Evolutionary conservation across 2,113 vertebrate species (phyloP), one percentile per base, ranked within the genome.

Genomic region (Camelus dromedarius): DNA sequence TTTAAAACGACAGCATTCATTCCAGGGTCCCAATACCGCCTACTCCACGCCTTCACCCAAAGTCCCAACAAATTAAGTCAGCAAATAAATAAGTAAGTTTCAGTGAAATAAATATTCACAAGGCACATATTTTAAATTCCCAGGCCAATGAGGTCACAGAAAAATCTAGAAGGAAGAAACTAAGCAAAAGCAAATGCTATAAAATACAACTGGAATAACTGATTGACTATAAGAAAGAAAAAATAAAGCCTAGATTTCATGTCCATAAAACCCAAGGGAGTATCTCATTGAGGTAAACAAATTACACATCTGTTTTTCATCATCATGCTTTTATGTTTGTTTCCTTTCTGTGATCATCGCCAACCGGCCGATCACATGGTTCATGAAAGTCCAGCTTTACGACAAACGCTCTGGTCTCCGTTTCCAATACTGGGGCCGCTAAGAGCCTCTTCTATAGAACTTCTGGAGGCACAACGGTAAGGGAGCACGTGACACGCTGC

Each of bases 151-250:
- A 83, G 38, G 8, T 90, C 56, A 90, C 14, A 60, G 38, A 60
- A 92, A 66, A 96, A 84, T 76, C 52, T 42, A 84, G 58, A 93
- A 93, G 54, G 20, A 89, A 42, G 12, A 84, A 85, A 73, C 11
- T 67, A 95, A 95, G 46, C 26, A n/a, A 89, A 91, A 93, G 32
- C 75, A 92, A 56, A 83, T 77, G 19, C 54, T 73, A 26, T 42
- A 83, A 92, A 92, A 95, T 89, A 70, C 24, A 95, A 60, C 18
- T 32, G 8, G 7, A 91, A 81, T 70, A 70, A 60, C 32, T 69
- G 54, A 72, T 12, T 87, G 22, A 58, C 8, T 19, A 32, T 48
- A 64, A 58, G 48, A 73, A 66, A 89, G 20, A 62, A 79, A 62
- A 88, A 83, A 69, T 19, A 35, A 94, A 50, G 38, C 26, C 20